Base-by-base conservation (phyloP, 2,113 vertebrate species). In the Cavia porcellus region DNA sequence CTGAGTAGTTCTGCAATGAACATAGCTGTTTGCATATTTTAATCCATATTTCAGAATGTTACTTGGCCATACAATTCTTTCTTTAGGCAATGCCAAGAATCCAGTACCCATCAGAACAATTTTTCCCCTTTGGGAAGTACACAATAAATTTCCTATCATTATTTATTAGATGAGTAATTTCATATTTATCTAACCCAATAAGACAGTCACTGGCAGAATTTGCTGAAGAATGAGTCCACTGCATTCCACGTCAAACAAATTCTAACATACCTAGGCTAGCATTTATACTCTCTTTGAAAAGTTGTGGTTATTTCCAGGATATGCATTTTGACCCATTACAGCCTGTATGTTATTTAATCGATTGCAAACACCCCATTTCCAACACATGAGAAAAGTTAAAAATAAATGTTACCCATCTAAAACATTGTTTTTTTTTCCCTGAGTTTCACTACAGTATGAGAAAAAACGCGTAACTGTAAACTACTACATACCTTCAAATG, bases 331-430 rank as follows among this genome's bases (percentile, higher is more conserved):
- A 95, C 17, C 25, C 52, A 42, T 94, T 88, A 80, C 5, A 89
- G 38, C 82, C 55, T 91, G 25, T 68, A 47, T 92, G 74, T 86
- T 88, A 93, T 90, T 86, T 94, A 87, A 95, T 85, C 52, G 95
- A 87, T 14, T 89, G 61, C 45, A 96, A 96, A 92, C 24, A 89
- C 35, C n/a, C 19, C 61, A 17, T 79, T 96, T 97, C 66, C 93
- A 93, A 94, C 83, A 85, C 22, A 52, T 93, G 59, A 82, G 47
- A 86, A 95, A 92, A 97, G 72, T 57, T 90, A 92, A 96, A 62
- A 94, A 95, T 86, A n/a, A 66, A 89, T 72, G 24, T 95, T 72
- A 91, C 50, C 68, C 25, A 77, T 81, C 79, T 3, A 89, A 91
- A 25, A 28, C 32, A 68, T 6, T 96, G 24, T 1, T 93, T 92